Percentiles rank a stretch among this genome's conserved stretches.
These are phyloP conservation scores for Pterobdella sp. DNA, from an alignment of 2,888 invertebrate species.

Conservation along the genomic window DNA sequence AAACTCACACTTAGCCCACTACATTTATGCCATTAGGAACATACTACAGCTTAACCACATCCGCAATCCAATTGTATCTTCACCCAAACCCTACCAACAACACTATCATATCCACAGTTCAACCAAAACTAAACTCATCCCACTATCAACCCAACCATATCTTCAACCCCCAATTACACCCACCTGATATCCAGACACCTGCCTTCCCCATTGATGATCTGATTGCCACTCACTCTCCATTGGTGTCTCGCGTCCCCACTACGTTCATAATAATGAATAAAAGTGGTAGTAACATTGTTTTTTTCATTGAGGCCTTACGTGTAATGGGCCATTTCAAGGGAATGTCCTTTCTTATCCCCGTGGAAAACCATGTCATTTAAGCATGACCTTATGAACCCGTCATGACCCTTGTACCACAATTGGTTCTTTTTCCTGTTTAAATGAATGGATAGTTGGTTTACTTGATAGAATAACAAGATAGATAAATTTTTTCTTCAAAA, in stretches of 20 bases:
- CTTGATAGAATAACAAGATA: no score
- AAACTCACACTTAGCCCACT: no score
- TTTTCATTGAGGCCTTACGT: neutral
- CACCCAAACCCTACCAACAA: no score
- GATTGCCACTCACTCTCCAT: slow-evolving; percentile 28
- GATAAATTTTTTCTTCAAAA: neutral
- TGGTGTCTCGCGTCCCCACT: slow-evolving; percentile 20
- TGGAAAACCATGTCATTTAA: slow-evolving; percentile 30
- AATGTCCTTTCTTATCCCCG: neutral
- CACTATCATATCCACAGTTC: no score
- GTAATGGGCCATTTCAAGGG: slow-evolving; percentile 19
- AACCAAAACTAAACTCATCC: no score
- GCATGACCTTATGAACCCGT: slow-evolving; percentile 32
- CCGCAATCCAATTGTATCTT: no score
- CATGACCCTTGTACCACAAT: slow-evolving; percentile 32
- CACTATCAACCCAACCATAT: no score
- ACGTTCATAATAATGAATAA: neutral
- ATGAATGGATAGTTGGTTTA: no score
- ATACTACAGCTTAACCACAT: no score
- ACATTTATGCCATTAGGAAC: no score
- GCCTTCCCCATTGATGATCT: slow-evolving; percentile 29
- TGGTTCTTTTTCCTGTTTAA: slow-evolving; percentile 28
- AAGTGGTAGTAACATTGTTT: neutral
- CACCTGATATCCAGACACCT: slow-evolving; percentile 32
- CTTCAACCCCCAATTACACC: no score